A percentile compares a stretch with the other conserved stretches of the same genome.
phyloP scores from a whole-genome alignment of 2,888 invertebrate species.

The Spodoptera littoralis region DNA sequence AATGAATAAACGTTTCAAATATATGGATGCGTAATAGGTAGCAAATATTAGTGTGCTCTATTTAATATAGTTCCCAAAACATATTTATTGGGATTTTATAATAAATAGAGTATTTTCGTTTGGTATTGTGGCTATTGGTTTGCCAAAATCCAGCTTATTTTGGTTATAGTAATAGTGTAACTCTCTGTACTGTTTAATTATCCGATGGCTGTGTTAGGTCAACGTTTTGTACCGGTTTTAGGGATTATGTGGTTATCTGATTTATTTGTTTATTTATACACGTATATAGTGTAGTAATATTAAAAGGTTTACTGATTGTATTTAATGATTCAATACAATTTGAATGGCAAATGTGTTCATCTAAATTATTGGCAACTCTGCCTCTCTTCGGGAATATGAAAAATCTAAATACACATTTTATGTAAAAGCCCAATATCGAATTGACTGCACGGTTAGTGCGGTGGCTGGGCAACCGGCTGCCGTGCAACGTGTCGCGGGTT shows the following conservation, averaged over 20 bases:
- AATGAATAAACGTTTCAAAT: conserved; percentile 23
- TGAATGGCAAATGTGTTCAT: too few species aligned
- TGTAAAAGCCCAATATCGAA: too few species aligned
- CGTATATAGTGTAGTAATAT: too few species aligned
- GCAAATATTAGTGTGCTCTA: conserved; percentile 22
- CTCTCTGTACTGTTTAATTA: conserved; percentile 10
- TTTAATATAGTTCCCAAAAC: conserved; percentile 15
- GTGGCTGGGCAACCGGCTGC: too few species aligned
- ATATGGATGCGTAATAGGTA: conserved; percentile 10
- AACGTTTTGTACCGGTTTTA: background rate
- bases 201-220: conserved; percentile 7
- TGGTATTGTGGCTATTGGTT: conserved; percentile 12
- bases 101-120: conserved; percentile 23
- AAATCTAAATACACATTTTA: too few species aligned
- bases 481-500: too few species aligned
- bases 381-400: too few species aligned
- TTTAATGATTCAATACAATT: too few species aligned
- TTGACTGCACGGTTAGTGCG: too few species aligned
- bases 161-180: background rate
- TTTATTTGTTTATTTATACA: too few species aligned
- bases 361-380: too few species aligned
- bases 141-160: conserved; percentile 30
- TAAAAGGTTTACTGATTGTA: too few species aligned
- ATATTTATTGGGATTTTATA: conserved; percentile 24
- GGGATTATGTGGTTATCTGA: background rate